phyloP scores from a whole-genome alignment of 2,888 invertebrate genomes.

The Gastrophysa polygoni region DNA sequence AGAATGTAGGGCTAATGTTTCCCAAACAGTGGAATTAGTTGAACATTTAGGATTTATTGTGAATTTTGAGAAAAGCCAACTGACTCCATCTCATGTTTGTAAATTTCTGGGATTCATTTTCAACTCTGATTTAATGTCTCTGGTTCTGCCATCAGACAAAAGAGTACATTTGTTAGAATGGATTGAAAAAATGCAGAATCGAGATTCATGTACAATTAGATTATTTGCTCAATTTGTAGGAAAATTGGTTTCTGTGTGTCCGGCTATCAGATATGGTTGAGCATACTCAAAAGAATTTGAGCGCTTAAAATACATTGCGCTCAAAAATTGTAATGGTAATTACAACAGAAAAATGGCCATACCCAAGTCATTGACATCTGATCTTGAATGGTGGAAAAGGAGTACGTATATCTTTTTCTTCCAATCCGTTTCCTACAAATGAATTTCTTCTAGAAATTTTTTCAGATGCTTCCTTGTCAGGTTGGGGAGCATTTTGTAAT shows the following conservation, averaged over 20 bases:
- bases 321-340: not conserved
- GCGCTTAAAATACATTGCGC: not conserved
- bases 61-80: not conserved
- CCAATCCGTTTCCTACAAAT: too few species aligned
- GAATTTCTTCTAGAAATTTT: slow-evolving; percentile 35
- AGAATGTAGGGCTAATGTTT: not conserved
- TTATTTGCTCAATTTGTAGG: not conserved
- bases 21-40: not conserved
- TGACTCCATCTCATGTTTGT: not conserved
- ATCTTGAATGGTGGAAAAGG: too few species aligned
- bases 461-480: slow-evolving; percentile 36
- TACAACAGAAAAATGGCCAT: too few species aligned
- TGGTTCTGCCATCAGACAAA: not conserved
- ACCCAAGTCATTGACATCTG: too few species aligned
- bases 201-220: not conserved
- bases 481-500: slow-evolving; percentile 35
- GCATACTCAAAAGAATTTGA: not conserved
- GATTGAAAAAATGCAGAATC: too few species aligned
- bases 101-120: not conserved
- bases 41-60: too few species aligned
- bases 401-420: too few species aligned
- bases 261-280: not conserved
- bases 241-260: not conserved
- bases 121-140: not conserved
- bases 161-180: not conserved